Base-by-base conservation (phyloP, 2,888 invertebrate species). In the Caenorhabditis wallacei region DNA sequence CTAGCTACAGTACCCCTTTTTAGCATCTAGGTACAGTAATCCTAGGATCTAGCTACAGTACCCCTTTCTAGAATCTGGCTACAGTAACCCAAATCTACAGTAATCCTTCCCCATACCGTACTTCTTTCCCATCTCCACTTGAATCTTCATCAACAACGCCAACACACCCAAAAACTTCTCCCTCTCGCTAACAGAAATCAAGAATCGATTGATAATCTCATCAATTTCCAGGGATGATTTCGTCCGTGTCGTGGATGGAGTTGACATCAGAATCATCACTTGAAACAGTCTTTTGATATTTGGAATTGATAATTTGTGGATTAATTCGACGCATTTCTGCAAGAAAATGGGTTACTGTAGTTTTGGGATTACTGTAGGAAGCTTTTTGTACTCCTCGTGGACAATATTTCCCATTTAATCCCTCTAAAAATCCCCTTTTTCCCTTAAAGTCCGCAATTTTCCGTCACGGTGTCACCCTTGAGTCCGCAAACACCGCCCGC, bases 131-230 rank as follows among this genome's bases (percentile, higher is more conserved):
- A 82, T 76, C 16, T 82, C 76, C 53, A 59, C 71, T 61, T 82
- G 71, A n/a, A 82, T 68, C 51, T 86, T 84, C 85, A 85, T 85
- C 26, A 87, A 59, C 22, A 85, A 18, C 4, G 83, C 86, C 20
- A 86, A 26, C 13, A 86, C 51, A 7, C 86, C 87, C 57, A 83
- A 43, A 53, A 84, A 72, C 61, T 81, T 71, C 37, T 84, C 86
- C 2, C 76, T 64, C 4, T 82, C 75, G 43, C 43, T 81, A 4
- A 84, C 59, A 18, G 87, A 85, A 26, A 63, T 48, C 40, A 82
- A 54, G 37, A 82, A 78, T 37, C 68, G 71, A 16, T 72, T 54
- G 48, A 82, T 82, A 13, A 78, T 54, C 26, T 76, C 72, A 18
- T 76, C 76, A 22, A 82, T 78, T 16, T 82, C 78, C 13, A 66